A percentile compares a stretch with the other conserved stretches of the same genome.
phyloP scores from a whole-genome alignment of 2,797 vertebrate genomes.

The Lutjanus argentimaculatus region DNA sequence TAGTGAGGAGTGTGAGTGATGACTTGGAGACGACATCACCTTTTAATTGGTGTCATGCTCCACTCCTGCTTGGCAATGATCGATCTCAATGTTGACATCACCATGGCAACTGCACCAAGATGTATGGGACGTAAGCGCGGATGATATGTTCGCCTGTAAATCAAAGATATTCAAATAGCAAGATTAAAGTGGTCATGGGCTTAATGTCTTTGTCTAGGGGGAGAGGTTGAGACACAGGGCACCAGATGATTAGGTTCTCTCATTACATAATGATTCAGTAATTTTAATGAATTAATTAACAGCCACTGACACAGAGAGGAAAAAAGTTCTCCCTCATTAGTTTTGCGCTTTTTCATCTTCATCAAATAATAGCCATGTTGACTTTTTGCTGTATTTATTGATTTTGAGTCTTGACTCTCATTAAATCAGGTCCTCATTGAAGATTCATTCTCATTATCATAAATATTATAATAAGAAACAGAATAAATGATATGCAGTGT shows the following conservation, averaged over 20 bases:
- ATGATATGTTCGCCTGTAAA: constrained; percentile 70
- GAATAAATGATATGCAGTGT: constrained; percentile 51
- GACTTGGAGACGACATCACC: constrained; percentile 83
- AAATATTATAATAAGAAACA: constrained; percentile 49
- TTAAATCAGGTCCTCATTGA: constrained; percentile 60
- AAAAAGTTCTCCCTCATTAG: constrained; percentile 17
- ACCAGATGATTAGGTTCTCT: constrained; percentile 75
- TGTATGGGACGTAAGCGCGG: constrained; percentile 55
- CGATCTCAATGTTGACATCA: constrained; percentile 78
- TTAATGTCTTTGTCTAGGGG: constrained; percentile 73
- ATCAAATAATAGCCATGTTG: constrained; percentile 48
- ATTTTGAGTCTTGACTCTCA: constrained; percentile 60
- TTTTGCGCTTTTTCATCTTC: constrained; percentile 55
- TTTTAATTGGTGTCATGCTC: constrained; percentile 86
- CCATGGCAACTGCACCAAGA: constrained; percentile 71
- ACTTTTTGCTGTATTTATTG: constrained; percentile 60
- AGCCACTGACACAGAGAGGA: constrained; percentile 52
- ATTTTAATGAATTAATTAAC: constrained; percentile 79
- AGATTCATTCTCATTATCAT: constrained; percentile 61
- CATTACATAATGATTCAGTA: constrained; percentile 80
- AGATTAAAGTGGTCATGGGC: constrained; percentile 74
- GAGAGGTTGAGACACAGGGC: constrained; percentile 69
- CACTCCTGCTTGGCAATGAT: constrained; percentile 81
- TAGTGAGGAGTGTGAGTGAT: constrained; percentile 82
- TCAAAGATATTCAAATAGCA: constrained; percentile 74